These are phyloP conservation scores for Iphiclides podalirius DNA, from an alignment of 2,888 invertebrate genomes.

Conservation along the genomic window DNA sequence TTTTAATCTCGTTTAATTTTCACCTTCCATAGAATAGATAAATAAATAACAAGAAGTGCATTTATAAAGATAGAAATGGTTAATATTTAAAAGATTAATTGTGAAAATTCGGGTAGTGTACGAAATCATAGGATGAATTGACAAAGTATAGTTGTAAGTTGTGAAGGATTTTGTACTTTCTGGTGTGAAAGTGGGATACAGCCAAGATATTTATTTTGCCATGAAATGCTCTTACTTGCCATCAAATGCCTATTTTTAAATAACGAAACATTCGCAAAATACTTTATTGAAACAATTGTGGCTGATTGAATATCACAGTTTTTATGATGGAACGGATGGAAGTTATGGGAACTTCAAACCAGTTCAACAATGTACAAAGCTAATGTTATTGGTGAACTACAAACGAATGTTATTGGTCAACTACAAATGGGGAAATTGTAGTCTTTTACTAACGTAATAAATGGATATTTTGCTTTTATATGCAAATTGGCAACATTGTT, in stretches of 20 bases:
- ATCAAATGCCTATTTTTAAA: conserved; percentile 15
- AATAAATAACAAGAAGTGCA: conserved; percentile 73
- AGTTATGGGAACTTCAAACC: too few relatives aligned
- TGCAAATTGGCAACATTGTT: conserved; percentile 9
- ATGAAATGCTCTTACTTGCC: conserved; percentile 26
- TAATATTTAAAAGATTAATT: conserved; percentile 60
- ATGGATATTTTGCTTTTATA: conserved; percentile 13
- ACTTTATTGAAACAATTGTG: not conserved
- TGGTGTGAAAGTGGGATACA: conserved; percentile 66
- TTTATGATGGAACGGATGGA: too few relatives aligned
- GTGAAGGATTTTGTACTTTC: conserved; percentile 73
- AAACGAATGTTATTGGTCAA: too few relatives aligned
- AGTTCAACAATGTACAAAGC: too few relatives aligned
- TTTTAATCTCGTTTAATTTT: conserved; percentile 15
- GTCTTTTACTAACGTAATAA: not conserved
- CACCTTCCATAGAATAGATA: conserved; percentile 47
- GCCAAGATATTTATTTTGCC: conserved; percentile 40
- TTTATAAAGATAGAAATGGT: conserved; percentile 72
- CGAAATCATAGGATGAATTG: conserved; percentile 57
- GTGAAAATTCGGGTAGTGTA: conserved; percentile 65
- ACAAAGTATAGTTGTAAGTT: conserved; percentile 57
- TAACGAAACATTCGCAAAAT: not conserved
- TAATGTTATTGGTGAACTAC: too few relatives aligned
- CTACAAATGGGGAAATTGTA: not conserved
- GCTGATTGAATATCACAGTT: not conserved